A percentile compares a stretch with the other conserved stretches of the same genome.
These are phyloP conservation scores for Orius insidiosus DNA, from an alignment of 1,140 invertebrate genomes.

Conservation along the genomic window DNA sequence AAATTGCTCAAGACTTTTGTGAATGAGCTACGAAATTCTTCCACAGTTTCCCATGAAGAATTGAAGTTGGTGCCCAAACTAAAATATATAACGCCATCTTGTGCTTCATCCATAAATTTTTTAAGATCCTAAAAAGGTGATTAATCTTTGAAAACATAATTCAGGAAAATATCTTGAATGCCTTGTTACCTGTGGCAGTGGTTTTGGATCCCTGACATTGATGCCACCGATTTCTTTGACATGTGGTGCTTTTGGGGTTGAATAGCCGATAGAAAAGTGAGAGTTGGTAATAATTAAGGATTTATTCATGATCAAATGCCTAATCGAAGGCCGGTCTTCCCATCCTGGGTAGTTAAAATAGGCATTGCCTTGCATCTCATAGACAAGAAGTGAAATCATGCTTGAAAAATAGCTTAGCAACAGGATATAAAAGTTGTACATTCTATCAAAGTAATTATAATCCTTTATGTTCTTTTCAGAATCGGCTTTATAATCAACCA, in stretches of 20 bases:
- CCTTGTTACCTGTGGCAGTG: slow-evolving; percentile 21
- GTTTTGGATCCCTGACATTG: slow-evolving; percentile 20
- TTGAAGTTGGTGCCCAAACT: slow-evolving; percentile 24
- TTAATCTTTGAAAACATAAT: background rate
- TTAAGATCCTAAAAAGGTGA: slow-evolving; percentile 17
- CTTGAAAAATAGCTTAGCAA: background rate
- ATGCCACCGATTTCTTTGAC: slow-evolving; percentile 24
- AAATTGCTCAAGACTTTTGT: slow-evolving; percentile 33
- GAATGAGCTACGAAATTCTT: slow-evolving; percentile 19
- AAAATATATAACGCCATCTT: slow-evolving; percentile 28
- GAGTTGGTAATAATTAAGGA: slow-evolving; percentile 20
- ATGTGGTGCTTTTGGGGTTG: slow-evolving; percentile 22
- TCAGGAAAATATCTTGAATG: background rate
- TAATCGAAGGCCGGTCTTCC: slow-evolving; percentile 15
- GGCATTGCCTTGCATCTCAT: slow-evolving; percentile 10
- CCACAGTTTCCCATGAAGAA: slow-evolving; percentile 14
- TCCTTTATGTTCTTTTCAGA: too few species aligned
- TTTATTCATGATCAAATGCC: slow-evolving; percentile 17
- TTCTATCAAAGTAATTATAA: slow-evolving; percentile 10
- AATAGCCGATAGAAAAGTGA: slow-evolving; percentile 24
- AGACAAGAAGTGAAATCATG: background rate
- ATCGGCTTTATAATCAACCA: too few species aligned
- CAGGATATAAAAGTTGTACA: slow-evolving; percentile 9
- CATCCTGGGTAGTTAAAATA: slow-evolving; percentile 19
- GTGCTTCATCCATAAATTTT: slow-evolving; percentile 23